Base-by-base conservation (phyloP, 2,888 invertebrate genomes). In the Acheta domesticus region DNA sequence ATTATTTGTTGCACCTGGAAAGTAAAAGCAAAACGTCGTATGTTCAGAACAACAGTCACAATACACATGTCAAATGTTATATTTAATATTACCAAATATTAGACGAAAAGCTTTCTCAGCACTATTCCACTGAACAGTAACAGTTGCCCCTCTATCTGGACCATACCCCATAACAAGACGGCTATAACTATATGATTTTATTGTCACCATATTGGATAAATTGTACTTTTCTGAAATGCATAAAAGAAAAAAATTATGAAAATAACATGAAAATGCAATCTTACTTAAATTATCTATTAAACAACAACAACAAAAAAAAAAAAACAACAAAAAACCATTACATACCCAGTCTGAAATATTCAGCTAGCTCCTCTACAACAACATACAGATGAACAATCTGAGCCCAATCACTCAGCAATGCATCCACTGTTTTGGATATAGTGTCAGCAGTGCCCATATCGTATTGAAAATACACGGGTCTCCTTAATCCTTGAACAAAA, bases 171-270 rank as follows among this genome's bases (percentile, higher is more conserved):
- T 86, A 77, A 96, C 91, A 79, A 99, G 89, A 86, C 95, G 96
- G 82, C 95, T 95, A 87, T 98, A 99, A 84, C 93, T 96, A 87
- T 95, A 99, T 1, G 96, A 96, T 83, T 96, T 95, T 79, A 99
- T 92, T 84, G 93, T 93, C 82, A 96, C 92, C 89, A 90, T 92
- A 87, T 93, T 91, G 12, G 89, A 87, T 12, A 92, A 85, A 84
- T 90, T 91, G 81, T 90, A 90, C 83, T 91, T 92, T 84, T 92
- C 91, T 90, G 83, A 2, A 86, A 85, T 75, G 81, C 78, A 82
- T 80, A 82, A 76, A 77, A 79, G 78, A 79, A 74, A 77, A 79
- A 77, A 14, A 21, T 20, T 11, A 19, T 2, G 36, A 75, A 48
- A n/a, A 2, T 12, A 81, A 49, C 23, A 20, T 14, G 16, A 49